Evolutionary conservation across 2,113 vertebrate genomes (phyloP).

Genomic region (Pseudorhombus dupliciocellatus): DNA sequence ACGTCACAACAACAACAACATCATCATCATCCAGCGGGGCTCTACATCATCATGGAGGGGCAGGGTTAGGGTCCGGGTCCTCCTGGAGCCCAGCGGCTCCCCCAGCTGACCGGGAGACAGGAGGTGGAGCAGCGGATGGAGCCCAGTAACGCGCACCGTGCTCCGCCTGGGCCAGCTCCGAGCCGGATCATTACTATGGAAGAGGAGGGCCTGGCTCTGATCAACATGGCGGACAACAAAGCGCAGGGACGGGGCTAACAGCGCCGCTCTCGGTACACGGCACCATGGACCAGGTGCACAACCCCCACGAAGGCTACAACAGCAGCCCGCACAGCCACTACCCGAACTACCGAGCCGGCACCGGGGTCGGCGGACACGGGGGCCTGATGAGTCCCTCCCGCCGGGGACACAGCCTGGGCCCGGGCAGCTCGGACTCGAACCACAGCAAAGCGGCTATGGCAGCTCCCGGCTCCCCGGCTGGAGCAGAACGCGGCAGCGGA

Average conservation of each 20-base stretch:
- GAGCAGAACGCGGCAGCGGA: slow-evolving; percentile 63
- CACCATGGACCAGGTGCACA: slow-evolving; percentile 89
- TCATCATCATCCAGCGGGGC: slow-evolving; percentile 75
- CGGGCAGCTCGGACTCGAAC: slow-evolving; percentile 71
- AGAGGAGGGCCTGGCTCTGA: slow-evolving; percentile 92
- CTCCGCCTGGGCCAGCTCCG: slow-evolving; percentile 81
- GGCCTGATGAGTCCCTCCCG: slow-evolving; percentile 87
- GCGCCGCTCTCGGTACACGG: slow-evolving; percentile 83
- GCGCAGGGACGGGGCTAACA: slow-evolving; percentile 88
- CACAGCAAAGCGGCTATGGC: slow-evolving; percentile 80
- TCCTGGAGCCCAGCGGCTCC: slow-evolving; percentile 66
- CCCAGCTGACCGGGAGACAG: slow-evolving; percentile 73
- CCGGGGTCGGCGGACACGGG: slow-evolving; percentile 82
- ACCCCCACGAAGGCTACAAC: slow-evolving; percentile 89
- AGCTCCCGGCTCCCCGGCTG: slow-evolving; percentile 75
- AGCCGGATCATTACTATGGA: slow-evolving; percentile 89
- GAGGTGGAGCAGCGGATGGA: slow-evolving; percentile 78
- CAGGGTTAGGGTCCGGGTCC: slow-evolving; percentile 28
- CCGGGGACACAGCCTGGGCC: slow-evolving; percentile 83
- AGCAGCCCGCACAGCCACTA: slow-evolving; percentile 86
- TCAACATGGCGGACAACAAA: slow-evolving; percentile 99
- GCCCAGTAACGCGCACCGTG: slow-evolving; percentile 67
- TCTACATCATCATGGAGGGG: slow-evolving; percentile 79
- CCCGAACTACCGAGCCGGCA: slow-evolving; percentile 83
- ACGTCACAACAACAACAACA: slow-evolving; percentile 71